phyloP scores from a whole-genome alignment of 92 coral and sea anemone species.

The Pocillopora meandrina region DNA sequence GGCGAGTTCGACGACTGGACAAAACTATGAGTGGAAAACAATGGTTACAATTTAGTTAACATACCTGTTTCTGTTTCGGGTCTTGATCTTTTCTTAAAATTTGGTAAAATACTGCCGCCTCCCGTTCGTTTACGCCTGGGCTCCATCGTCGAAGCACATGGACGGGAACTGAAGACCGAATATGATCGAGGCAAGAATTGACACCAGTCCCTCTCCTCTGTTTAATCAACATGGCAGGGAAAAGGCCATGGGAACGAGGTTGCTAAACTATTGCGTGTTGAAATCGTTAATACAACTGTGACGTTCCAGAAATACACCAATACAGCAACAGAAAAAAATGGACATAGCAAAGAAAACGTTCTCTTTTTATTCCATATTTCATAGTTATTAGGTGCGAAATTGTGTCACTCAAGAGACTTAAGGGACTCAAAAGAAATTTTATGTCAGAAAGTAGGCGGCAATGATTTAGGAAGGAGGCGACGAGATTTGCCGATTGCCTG shows the following conservation, averaged over 20 bases:
- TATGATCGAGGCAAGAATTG: slow-evolving; percentile 48
- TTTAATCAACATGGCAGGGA: slow-evolving; percentile 40
- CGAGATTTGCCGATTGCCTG: no score
- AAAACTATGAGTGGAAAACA: slow-evolving; percentile 25
- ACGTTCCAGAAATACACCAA: slow-evolving; percentile 41
- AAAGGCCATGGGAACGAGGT: no score
- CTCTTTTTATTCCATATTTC: slow-evolving; percentile 46
- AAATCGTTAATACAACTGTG: slow-evolving; percentile 37
- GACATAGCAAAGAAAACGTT: slow-evolving; percentile 49
- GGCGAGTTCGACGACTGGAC: slow-evolving; percentile 26
- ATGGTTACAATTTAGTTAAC: slow-evolving; percentile 34
- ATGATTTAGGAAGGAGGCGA: no score
- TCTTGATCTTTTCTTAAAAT: slow-evolving; percentile 35
- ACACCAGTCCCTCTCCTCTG: slow-evolving; percentile 48
- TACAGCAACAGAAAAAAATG: slow-evolving; percentile 46
- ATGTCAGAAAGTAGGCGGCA: no score
- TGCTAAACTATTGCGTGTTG: slow-evolving; percentile 24
- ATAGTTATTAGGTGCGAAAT: slow-evolving; percentile 35
- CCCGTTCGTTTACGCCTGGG: background rate
- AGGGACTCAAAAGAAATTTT: no score
- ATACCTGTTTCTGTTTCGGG: slow-evolving; percentile 30
- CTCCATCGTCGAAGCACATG: slow-evolving; percentile 35
- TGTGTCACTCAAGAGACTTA: slow-evolving; percentile 25
- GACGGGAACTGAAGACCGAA: slow-evolving; percentile 44
- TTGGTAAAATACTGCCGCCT: slow-evolving; percentile 34